A percentile compares a stretch with the other conserved stretches of the same genome.
These are phyloP conservation scores for Luidia sarsii DNA, from an alignment of 53 echinoderm and acorn worm species.

Conservation along the genomic window DNA sequence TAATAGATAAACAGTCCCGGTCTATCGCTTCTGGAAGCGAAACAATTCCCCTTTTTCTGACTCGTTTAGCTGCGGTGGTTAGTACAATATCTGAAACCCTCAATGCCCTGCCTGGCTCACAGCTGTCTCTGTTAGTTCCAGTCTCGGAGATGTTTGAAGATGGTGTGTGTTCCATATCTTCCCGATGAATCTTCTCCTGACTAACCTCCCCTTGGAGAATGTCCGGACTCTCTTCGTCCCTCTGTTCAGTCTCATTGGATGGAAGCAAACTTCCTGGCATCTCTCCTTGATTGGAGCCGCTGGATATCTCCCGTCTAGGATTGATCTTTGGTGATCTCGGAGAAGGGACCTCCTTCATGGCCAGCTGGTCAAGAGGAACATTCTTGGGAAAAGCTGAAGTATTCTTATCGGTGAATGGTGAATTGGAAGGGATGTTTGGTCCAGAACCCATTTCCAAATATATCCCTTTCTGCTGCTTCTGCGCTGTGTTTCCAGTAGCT, in stretches of 20 bases:
- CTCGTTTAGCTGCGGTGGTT: conserved; percentile 17
- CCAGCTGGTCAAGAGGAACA: background rate
- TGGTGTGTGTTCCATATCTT: background rate
- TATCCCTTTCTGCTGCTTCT: background rate
- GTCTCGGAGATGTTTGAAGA: conserved; percentile 10
- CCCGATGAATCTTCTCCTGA: conserved; percentile 11
- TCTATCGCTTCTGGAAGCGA: conserved; percentile 9
- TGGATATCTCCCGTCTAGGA: background rate
- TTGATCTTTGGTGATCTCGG: background rate
- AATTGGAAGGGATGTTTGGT: background rate
- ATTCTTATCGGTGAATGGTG: background rate
- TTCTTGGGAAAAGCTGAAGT: background rate
- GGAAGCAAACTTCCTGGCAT: background rate
- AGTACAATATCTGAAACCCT: conserved; percentile 2
- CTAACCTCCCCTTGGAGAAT: conserved; percentile 10
- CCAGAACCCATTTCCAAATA: background rate
- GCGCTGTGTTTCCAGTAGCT: background rate
- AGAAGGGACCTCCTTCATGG: background rate
- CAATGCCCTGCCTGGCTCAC: background rate
- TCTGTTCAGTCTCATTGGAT: conserved; percentile 9
- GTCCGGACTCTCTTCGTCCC: conserved; percentile 3
- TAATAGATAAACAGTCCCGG: background rate
- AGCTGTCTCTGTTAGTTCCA: background rate
- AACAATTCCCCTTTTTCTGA: conserved; percentile 8
- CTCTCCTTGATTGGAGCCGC: conserved; percentile 8